Evolutionary conservation across 2,888 invertebrate species (phyloP).

Genomic region (Philonicus albiceps): DNA sequence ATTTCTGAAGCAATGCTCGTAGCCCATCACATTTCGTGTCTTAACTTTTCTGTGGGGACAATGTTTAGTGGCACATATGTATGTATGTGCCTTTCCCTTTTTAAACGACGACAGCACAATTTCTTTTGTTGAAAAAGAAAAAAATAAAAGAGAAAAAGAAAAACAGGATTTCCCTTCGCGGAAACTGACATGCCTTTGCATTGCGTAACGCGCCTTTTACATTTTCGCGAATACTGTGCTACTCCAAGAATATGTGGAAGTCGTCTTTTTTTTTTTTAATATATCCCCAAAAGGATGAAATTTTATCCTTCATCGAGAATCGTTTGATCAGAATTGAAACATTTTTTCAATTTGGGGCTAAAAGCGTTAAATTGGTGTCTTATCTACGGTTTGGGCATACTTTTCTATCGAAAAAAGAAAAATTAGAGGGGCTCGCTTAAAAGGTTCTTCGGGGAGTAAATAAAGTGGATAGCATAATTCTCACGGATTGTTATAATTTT

Average conservation of each 20-base stretch:
- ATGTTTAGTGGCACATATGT: background rate
- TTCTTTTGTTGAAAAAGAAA: background rate
- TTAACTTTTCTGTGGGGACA: background rate
- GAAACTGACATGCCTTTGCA: background rate
- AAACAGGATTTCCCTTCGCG: background rate
- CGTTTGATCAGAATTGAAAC: background rate
- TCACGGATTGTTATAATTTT: background rate
- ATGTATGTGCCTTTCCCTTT: background rate
- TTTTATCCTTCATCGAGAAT: background rate
- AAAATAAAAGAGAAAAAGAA: background rate
- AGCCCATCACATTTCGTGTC: background rate
- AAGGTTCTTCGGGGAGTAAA: background rate
- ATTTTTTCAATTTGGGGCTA: background rate
- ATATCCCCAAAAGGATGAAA: background rate
- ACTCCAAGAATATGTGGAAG: background rate
- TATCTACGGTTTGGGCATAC: background rate
- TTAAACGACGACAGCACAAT: background rate
- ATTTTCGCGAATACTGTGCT: background rate
- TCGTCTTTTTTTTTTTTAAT: background rate
- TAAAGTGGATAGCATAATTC: background rate
- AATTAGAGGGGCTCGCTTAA: background rate
- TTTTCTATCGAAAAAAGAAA: background rate
- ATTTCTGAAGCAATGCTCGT: background rate
- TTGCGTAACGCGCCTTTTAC: background rate
- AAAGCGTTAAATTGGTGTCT: background rate